Base-by-base conservation (phyloP, 2,113 vertebrate species). In the Phalacrocorax carbo region DNA sequence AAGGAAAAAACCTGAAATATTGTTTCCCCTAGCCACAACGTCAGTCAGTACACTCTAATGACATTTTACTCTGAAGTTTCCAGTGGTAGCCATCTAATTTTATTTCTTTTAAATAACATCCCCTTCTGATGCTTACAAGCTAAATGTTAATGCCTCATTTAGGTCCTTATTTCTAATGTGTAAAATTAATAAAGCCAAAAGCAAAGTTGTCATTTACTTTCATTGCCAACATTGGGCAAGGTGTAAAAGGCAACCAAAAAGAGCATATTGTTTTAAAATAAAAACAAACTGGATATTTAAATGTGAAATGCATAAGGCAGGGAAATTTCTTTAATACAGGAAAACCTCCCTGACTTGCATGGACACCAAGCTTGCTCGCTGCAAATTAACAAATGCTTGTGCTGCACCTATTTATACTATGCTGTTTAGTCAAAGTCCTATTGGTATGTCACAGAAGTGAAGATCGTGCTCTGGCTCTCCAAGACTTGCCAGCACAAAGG, bases 151-250 rank as follows among this genome's bases (percentile, higher is more conserved):
- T 78, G 40, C 58, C 73, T 91, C 73, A 76, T 89, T 79, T 91
- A 90, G 42, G 84, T 84, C 51, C 21, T 51, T 20, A 55, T 82
- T 85, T 92, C 73, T 72, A 85, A 84, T 3, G 27, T 38, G 46
- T 52, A 91, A 94, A 95, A 96, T 84, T 72, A 86, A 70, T 79
- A 87, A 23, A 25, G 26, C 34, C 78, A 91, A 90, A 95, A 89
- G 81, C 36, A 90, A 92, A 91, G 19, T 17, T 64, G 36, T 32
- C 36, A 48, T 94, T 71, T 84, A 49, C 48, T 95, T 97, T 72
- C 55, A 65, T 49, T 18, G 14, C 61, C 81, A 86, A 68, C 55
- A 70, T 2, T 10, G 52, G 51, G 68, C 42, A 91, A 84, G 73
- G 69, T 82, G 46, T 51, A 87, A 91, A 89, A 88, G 76, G 82